Conservation (phyloP, 2,113 vertebrate genomes). For the Acanthochromis polyacanthus region DNA sequence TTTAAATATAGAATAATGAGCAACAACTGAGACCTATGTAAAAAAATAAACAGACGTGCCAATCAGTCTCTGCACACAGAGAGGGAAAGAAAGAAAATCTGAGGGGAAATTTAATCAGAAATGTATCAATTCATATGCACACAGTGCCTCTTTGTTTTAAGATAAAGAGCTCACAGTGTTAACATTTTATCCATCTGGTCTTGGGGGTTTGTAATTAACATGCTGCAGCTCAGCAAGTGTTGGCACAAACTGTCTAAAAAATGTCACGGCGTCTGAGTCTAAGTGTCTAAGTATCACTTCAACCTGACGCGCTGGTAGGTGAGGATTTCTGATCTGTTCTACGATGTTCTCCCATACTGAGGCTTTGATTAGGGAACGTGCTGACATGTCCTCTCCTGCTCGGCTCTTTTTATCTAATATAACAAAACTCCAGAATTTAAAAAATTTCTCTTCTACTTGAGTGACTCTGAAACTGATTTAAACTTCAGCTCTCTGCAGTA, state of each 20-base stretch:
- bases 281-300: constrained; percentile 6
- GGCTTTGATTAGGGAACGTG: constrained; percentile 28
- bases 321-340: constrained; percentile 31
- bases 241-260: constrained; percentile 9
- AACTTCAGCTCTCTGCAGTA: constrained; percentile 5
- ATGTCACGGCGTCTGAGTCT: constrained; percentile 7
- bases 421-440: background rate
- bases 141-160: constrained; percentile 43
- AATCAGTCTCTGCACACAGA: constrained; percentile 10
- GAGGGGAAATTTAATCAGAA: constrained; percentile 20
- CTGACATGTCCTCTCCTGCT: constrained; percentile 14
- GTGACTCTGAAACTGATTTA: constrained; percentile 22
- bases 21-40: background rate
- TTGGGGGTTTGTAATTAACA: constrained; percentile 23
- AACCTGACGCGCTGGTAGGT: background rate
- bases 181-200: constrained; percentile 31
- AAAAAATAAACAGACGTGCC: background rate
- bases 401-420: constrained; percentile 1
- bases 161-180: constrained; percentile 25
- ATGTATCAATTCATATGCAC: constrained; percentile 25
- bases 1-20: constrained; percentile 2
- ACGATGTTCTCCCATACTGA: background rate
- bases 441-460: background rate
- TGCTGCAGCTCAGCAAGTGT: constrained; percentile 9
- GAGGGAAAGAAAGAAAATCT: constrained; percentile 10